Evolutionary conservation across 92 coral and sea anemone species (phyloP).

Genomic region (Zoanthus gigantus): DNA sequence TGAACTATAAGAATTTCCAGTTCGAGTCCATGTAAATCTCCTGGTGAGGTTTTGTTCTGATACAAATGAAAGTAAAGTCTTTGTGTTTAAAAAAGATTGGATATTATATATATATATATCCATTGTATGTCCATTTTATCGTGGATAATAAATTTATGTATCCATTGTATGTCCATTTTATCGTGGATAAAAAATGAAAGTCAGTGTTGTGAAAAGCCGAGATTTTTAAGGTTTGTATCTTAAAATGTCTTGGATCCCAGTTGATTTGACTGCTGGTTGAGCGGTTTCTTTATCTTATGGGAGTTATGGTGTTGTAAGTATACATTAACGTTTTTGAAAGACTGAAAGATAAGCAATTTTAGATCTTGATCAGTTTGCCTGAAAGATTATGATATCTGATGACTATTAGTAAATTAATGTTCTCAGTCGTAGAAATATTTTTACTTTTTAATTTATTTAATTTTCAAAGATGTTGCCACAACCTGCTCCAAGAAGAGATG

Average conservation of each 20-base stretch:
- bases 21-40: neutral
- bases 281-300: neutral
- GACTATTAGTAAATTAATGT: neutral
- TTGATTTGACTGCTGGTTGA: neutral
- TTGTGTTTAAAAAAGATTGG: neutral
- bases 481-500: neutral
- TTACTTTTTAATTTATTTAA: neutral
- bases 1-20: neutral
- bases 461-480: neutral
- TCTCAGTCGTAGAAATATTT: neutral
- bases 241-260: neutral
- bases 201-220: neutral
- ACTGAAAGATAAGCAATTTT: neutral
- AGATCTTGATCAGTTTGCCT: neutral
- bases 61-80: neutral
- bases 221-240: neutral
- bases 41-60: neutral
- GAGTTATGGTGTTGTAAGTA: neutral
- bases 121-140: neutral
- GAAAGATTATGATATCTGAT: neutral
- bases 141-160: neutral
- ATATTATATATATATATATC: neutral
- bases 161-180: neutral
- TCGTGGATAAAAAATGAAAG: neutral
- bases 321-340: neutral